phyloP scores from a whole-genome alignment of 30 jellyfish, hydroid and myxozoan species.

The Cassiopea xamachana region DNA sequence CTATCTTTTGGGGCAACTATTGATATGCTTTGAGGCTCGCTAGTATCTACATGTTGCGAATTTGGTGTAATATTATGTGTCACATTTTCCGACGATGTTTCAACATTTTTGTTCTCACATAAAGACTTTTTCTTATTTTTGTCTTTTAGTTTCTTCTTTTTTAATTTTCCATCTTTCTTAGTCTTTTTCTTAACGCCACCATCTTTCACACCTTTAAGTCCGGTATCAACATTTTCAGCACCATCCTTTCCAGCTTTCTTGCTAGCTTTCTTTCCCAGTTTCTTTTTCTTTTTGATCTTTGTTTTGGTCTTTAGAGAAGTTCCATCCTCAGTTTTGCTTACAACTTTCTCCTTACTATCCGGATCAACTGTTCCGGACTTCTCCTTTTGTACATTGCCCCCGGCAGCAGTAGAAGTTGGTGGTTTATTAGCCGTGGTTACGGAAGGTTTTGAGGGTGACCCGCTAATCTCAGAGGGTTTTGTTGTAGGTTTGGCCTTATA shows the following conservation, averaged over 20 bases:
- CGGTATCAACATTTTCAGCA: not conserved
- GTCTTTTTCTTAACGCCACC: slow-evolving; percentile 33
- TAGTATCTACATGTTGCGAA: not conserved
- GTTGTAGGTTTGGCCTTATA: slow-evolving; percentile 40
- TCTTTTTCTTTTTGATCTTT: slow-evolving; percentile 27
- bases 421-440: not conserved
- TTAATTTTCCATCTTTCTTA: slow-evolving; percentile 27
- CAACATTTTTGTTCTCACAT: not conserved
- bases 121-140: not conserved
- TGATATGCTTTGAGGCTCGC: slow-evolving; percentile 10
- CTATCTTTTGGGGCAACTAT: slow-evolving; percentile 30
- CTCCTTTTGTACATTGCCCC: not conserved
- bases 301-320: not conserved
- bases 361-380: not conserved
- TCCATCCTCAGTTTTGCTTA: not conserved
- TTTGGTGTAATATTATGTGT: not conserved
- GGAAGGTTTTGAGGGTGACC: slow-evolving; percentile 13
- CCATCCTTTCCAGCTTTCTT: not conserved
- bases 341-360: not conserved
- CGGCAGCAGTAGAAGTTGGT: not conserved
- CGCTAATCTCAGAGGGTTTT: not conserved
- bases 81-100: not conserved
- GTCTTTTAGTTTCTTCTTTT: not conserved
- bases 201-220: not conserved
- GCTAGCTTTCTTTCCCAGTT: slow-evolving; percentile 23